Conservation (phyloP, 2,113 vertebrate species). For the Muntiacus muntjak region DNA sequence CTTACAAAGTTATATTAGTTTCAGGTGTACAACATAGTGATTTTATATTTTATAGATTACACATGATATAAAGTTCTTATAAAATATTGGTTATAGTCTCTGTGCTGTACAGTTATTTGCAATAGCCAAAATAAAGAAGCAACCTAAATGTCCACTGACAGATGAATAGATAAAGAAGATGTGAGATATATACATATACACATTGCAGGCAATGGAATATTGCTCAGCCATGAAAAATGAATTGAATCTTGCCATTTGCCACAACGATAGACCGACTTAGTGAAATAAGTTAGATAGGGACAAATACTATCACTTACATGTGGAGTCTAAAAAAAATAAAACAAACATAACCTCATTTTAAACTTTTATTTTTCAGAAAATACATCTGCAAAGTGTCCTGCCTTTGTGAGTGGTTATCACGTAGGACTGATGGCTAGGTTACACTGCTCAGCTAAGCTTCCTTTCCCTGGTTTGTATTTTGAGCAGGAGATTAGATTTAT, state of each 20-base stretch:
- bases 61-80: neutral
- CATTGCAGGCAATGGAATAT: neutral
- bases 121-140: neutral
- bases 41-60: neutral
- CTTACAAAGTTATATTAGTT: neutral
- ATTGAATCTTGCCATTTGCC: neutral
- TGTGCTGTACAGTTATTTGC: neutral
- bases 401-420: too few species aligned
- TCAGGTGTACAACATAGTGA: neutral
- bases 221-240: neutral
- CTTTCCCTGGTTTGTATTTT: neutral
- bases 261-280: neutral
- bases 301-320: neutral
- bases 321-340: neutral
- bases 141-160: neutral
- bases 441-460: neutral
- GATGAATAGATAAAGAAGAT: neutral
- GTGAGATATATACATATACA: neutral
- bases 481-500: neutral
- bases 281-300: neutral
- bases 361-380: neutral
- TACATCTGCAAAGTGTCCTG: fast-evolving
- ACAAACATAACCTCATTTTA: neutral
- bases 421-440: fast-evolving
- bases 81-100: neutral